Percentiles rank a stretch among this genome's conserved stretches.
Evolutionary conservation across 2,888 invertebrate genomes (phyloP).

Genomic region (Conomelus anceps): DNA sequence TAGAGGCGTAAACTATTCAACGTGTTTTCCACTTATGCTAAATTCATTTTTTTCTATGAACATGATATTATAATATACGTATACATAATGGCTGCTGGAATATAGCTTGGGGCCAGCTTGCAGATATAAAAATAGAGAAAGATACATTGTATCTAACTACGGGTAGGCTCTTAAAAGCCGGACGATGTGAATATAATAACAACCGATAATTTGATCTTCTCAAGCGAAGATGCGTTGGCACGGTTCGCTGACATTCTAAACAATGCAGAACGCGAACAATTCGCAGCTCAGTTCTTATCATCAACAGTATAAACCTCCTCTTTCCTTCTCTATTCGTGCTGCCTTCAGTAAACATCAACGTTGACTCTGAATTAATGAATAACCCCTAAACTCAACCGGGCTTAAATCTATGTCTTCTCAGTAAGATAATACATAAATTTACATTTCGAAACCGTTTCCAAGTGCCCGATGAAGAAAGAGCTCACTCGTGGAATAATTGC

Average conservation of each 20-base stretch:
- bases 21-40: no score
- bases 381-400: neutral
- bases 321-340: neutral
- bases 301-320: neutral
- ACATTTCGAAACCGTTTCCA: neutral
- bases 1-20: no score
- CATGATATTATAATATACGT: no score
- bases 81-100: no score
- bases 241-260: neutral
- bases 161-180: neutral
- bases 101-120: no score
- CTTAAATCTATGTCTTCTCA: neutral
- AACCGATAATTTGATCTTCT: neutral
- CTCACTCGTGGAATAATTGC: no score
- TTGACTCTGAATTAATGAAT: neutral
- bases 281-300: neutral
- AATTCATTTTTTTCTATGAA: no score
- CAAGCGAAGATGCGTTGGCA: no score
- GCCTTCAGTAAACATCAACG: no score
- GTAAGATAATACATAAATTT: neutral
- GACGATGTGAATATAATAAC: neutral
- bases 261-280: neutral
- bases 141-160: neutral
- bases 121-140: no score
- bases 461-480: neutral